These are phyloP conservation scores for Turdus rufiventris DNA, from an alignment of 2,113 vertebrate species.

Conservation along the genomic window DNA sequence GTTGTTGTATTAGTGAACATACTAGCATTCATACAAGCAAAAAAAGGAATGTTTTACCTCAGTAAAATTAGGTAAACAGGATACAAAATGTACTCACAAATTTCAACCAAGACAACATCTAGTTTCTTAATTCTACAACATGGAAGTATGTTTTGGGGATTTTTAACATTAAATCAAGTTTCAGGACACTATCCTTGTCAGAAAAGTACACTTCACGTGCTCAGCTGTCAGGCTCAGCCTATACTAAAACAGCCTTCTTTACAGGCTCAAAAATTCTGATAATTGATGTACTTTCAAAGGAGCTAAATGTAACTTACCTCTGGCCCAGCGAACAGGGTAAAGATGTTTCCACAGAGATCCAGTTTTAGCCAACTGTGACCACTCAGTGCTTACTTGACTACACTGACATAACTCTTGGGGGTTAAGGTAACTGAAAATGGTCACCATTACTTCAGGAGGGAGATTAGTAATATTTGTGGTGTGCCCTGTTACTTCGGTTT, in stretches of 20 bases:
- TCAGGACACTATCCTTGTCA: not conserved
- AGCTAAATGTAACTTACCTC: slow-evolving; percentile 76
- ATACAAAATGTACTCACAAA: not conserved
- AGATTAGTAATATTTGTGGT: slow-evolving; percentile 81
- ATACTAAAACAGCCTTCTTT: not conserved
- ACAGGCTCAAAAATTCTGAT: not conserved
- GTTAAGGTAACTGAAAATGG: slow-evolving; percentile 87
- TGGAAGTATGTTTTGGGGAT: rapidly evolving
- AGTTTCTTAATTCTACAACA: not conserved
- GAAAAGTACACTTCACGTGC: not conserved
- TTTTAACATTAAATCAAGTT: not conserved
- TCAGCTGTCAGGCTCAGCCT: not conserved
- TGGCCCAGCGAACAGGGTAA: slow-evolving; percentile 93
- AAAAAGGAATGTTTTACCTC: not conserved
- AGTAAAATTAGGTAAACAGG: not conserved
- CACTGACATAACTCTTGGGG: slow-evolving; percentile 91
- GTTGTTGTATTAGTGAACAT: not conserved
- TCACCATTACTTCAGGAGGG: slow-evolving; percentile 91
- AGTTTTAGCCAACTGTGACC: slow-evolving; percentile 86
- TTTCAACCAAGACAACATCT: not conserved
- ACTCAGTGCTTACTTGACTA: slow-evolving; percentile 88
- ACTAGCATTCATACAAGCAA: not conserved
- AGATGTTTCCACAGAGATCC: slow-evolving; percentile 95
- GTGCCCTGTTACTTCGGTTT: slow-evolving; percentile 67
- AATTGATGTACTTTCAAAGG: not conserved